Conservation (phyloP, 2,113 vertebrate species). For the Antigone vipio region DNA sequence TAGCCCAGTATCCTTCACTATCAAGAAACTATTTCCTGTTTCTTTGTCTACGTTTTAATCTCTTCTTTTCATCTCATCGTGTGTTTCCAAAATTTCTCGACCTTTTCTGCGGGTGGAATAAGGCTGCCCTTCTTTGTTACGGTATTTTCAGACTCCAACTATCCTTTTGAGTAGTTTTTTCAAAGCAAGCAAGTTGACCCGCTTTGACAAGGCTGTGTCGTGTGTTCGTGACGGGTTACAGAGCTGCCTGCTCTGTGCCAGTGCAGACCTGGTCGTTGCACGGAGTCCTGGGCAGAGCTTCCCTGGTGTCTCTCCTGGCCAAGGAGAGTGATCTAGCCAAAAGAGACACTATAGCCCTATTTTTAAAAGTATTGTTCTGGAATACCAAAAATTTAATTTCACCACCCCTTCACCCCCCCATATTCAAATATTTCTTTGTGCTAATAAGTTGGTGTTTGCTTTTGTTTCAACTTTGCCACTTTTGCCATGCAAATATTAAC, state of each 20-base stretch:
- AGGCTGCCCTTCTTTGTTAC: background rate
- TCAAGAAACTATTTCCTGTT: background rate
- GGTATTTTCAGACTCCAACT: background rate
- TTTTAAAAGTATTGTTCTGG: background rate
- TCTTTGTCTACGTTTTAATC: background rate
- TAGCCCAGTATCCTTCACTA: background rate
- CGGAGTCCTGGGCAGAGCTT: background rate
- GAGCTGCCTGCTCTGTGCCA: background rate
- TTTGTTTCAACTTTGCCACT: background rate
- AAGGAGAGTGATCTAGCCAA: background rate
- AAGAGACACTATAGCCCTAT: background rate
- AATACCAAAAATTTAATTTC: background rate
- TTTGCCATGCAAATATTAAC: background rate
- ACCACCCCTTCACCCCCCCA: no score
- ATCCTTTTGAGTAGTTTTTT: background rate
- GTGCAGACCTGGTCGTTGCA: background rate
- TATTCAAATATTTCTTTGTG: background rate
- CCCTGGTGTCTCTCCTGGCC: background rate
- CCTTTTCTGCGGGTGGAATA: background rate
- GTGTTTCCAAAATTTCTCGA: background rate
- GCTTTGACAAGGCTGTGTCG: background rate
- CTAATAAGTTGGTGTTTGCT: accelerated
- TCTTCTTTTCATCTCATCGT: background rate
- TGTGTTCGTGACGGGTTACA: background rate
- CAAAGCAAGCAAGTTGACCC: background rate